Evolutionary conservation across 2,113 vertebrate species (phyloP), one percentile per base, ranked within the genome.

Genomic region (Albula glossodonta): DNA sequence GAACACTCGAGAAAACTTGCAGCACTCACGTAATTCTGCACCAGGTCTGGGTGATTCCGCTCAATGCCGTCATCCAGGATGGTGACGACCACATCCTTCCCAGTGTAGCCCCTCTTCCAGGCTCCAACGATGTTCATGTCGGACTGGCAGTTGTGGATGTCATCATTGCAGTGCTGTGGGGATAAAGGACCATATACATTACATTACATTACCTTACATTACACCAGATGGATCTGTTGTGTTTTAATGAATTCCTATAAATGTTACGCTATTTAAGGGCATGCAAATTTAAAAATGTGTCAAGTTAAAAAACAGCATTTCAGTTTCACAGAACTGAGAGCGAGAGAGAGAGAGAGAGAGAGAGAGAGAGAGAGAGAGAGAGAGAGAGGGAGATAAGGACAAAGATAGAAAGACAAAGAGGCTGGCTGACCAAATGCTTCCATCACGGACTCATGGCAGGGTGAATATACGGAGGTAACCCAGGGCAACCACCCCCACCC

Each of bases 71-170:
- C 98, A 49, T 99, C 98, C 90, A 99, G 93, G 88, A 99, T 99
- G 78, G 98, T 99, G 87, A 99, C 97, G 89, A 99, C 98, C 41
- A 99, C 96, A 10, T 98, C 96, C 94, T 97, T 99, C 48, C 98
- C 98, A 2, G 98, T 99, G 93, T 99, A 99, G 89, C 98, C 98
- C 91, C 96, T 96, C 92, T 97, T 98, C 98, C 98, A 99, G n/a
- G 98, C 98, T 49, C 98, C 98, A 92, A 99, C 96, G 83, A 99
- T 98, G 92, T 99, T 99, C 98, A 99, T 99, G 93, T 99, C 98
- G 2, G 98, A 99, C 87, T 99, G 98, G 92, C 98, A 99, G 90
- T 98, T 98, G 81, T 98, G 96, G 4, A 96, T 96, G 81, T 98
- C 98, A 83, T 99, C 98, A 49, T 96, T 99, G 94, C 98, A 99